Evolutionary conservation across 2,797 vertebrate species (phyloP).

Genomic region (Artibeus jamaicensis): DNA sequence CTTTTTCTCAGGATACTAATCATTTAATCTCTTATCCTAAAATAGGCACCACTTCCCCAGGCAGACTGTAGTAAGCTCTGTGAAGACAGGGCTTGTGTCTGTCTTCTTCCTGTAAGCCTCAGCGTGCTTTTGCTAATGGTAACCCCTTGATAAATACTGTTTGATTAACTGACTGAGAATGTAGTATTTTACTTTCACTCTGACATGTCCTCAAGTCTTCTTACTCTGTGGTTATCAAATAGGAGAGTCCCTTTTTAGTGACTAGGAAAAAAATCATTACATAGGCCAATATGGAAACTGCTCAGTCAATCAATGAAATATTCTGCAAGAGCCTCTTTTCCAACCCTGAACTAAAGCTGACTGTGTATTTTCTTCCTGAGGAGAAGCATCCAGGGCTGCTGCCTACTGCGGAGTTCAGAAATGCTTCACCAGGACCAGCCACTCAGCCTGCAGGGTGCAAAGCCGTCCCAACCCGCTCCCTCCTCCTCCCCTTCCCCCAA

Average conservation of each 20-base stretch:
- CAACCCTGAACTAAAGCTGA: not conserved
- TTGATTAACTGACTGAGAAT: not conserved
- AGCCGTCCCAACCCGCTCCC: not conserved
- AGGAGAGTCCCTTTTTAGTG: not conserved
- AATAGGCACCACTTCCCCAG: not conserved
- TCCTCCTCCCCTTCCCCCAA: not conserved
- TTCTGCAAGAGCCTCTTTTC: not conserved
- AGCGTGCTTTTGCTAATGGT: not conserved
- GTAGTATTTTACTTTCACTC: not conserved
- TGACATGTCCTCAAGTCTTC: not conserved
- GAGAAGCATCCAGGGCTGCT: not conserved
- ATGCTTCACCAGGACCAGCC: not conserved
- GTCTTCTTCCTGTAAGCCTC: not conserved
- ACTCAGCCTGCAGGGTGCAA: not conserved
- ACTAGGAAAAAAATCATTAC: slow-evolving; percentile 32
- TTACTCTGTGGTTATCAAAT: not conserved
- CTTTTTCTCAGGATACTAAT: not conserved
- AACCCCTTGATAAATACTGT: not conserved
- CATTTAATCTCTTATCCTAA: not conserved
- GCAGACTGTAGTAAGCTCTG: not conserved
- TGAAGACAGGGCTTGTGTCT: not conserved
- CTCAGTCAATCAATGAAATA: not conserved
- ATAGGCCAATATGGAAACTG: not conserved
- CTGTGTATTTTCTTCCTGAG: not conserved
- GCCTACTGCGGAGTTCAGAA: not conserved